Conservation (phyloP, 1,140 invertebrate genomes). For the Linepithema humile region DNA sequence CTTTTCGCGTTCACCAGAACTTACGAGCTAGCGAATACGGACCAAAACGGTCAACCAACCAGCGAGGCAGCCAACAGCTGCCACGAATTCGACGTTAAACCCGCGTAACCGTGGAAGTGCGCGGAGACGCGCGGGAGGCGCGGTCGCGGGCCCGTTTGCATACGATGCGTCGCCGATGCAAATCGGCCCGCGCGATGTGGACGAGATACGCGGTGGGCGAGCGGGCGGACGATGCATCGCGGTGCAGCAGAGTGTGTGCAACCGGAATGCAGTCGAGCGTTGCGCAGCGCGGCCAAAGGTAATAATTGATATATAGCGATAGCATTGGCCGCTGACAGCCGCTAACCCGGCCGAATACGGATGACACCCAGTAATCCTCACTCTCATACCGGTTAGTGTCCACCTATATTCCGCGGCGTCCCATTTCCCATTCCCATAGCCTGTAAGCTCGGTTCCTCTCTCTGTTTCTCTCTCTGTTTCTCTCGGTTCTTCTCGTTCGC, state of each 20-base stretch:
- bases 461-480: conserved; percentile 14
- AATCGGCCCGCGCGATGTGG: conserved; percentile 68
- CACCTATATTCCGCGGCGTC: conserved; percentile 74
- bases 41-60: not conserved
- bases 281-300: conserved; percentile 66
- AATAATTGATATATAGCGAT: conserved; percentile 82
- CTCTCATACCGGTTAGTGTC: conserved; percentile 80
- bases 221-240: conserved; percentile 18
- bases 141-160: conserved; percentile 26
- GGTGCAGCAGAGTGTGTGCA: conserved; percentile 27
- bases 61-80: not conserved
- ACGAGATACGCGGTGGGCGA: conserved; percentile 52
- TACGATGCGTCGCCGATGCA: conserved; percentile 64
- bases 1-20: conserved; percentile 54
- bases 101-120: conserved; percentile 46
- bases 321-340: conserved; percentile 81
- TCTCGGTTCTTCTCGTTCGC: not conserved
- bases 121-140: conserved; percentile 32
- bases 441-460: conserved; percentile 63
- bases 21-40: conserved; percentile 60
- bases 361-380: conserved; percentile 82
- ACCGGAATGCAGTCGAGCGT: conserved; percentile 55
- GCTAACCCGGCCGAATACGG: conserved; percentile 83
- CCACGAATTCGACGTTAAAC: conserved; percentile 55
- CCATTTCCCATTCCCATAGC: conserved; percentile 74